phyloP scores from a whole-genome alignment of 1,140 invertebrate genomes.

The Laupala kohalensis region DNA sequence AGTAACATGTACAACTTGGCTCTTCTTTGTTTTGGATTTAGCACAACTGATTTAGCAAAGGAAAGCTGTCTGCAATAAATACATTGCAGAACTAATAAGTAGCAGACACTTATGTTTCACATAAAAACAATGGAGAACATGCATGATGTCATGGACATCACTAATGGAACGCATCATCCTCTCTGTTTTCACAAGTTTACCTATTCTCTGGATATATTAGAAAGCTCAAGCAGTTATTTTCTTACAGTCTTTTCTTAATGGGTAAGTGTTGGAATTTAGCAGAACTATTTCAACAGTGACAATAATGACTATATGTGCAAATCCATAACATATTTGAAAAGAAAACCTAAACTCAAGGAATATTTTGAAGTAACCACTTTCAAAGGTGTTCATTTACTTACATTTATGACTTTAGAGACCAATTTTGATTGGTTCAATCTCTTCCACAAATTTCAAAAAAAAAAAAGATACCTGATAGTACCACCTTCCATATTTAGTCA shows the following conservation, averaged over 20 bases:
- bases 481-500: too few relatives aligned
- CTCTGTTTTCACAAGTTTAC: neutral
- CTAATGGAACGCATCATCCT: neutral
- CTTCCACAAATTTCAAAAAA: neutral
- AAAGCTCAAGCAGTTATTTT: neutral
- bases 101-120: neutral
- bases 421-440: neutral
- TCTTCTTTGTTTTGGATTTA: neutral
- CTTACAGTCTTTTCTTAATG: neutral
- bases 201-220: neutral
- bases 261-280: neutral
- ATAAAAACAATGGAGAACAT: neutral
- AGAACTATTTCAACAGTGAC: neutral
- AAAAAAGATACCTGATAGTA: too few relatives aligned
- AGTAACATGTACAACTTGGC: neutral
- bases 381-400: neutral
- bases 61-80: conserved; percentile 1
- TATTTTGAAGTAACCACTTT: neutral
- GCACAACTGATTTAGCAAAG: conserved; percentile 5
- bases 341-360: neutral
- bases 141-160: neutral
- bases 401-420: neutral
- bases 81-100: neutral
- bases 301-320: neutral
- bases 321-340: neutral